Conservation (phyloP, 2,888 invertebrate species). For the Tetheella fluctuosa region DNA sequence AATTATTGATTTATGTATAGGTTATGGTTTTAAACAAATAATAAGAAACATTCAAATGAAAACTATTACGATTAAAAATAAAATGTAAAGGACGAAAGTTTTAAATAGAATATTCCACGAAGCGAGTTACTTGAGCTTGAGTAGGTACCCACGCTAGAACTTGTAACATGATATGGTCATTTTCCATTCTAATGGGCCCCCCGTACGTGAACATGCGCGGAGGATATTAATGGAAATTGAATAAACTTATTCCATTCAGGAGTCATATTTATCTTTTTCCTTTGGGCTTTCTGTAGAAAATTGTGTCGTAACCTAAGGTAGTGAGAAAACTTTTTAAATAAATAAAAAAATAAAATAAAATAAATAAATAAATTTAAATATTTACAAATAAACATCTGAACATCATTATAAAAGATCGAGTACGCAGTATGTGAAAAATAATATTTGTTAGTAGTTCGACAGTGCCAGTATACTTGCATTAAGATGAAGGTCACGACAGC, state of each 20-base stretch:
- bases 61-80: neutral
- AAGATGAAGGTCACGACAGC: neutral
- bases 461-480: neutral
- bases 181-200: conserved; percentile 27
- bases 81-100: neutral
- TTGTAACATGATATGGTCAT: conserved; percentile 29
- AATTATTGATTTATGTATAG: too few species aligned
- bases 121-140: neutral
- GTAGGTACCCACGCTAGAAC: conserved; percentile 4
- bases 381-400: too few species aligned
- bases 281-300: neutral
- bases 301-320: neutral
- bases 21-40: neutral
- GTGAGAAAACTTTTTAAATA: neutral
- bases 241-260: conserved; percentile 7
- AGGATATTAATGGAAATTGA: conserved; percentile 11
- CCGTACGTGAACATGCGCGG: neutral
- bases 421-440: too few species aligned
- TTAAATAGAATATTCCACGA: neutral
- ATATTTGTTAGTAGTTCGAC: too few species aligned
- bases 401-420: too few species aligned
- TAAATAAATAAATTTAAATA: neutral
- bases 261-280: neutral
- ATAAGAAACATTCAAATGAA: neutral
- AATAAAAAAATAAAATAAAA: neutral